phyloP scores from a whole-genome alignment of 1,140 invertebrate genomes.

The Hycleus phaleratus region DNA sequence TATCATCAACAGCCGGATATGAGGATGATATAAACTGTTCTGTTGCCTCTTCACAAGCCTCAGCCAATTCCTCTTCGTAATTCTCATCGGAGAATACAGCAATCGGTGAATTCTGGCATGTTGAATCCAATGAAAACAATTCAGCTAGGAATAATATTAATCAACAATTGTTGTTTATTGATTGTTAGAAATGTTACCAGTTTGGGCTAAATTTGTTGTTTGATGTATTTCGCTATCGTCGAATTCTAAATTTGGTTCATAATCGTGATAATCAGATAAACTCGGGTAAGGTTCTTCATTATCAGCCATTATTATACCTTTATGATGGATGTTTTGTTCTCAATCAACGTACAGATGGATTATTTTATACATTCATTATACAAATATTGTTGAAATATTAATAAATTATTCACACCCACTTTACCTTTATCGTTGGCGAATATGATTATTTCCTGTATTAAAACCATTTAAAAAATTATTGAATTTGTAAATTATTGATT shows the following conservation, averaged over 20 bases:
- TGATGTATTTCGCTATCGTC: slow-evolving; percentile 85
- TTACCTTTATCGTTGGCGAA: too few species aligned
- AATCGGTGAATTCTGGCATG: slow-evolving; percentile 36
- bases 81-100: slow-evolving; percentile 65
- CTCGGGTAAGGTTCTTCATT: slow-evolving; percentile 79
- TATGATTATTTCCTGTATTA: too few species aligned
- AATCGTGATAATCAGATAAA: slow-evolving; percentile 85
- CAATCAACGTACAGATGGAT: too few species aligned
- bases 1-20: slow-evolving; percentile 44
- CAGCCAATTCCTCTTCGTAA: slow-evolving; percentile 80
- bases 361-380: too few species aligned
- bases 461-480: too few species aligned
- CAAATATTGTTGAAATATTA: too few species aligned
- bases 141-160: slow-evolving; percentile 25
- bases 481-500: too few species aligned
- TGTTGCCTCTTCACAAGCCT: slow-evolving; percentile 33
- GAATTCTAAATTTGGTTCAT: slow-evolving; percentile 91
- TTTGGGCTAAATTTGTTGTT: slow-evolving; percentile 41
- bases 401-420: too few species aligned
- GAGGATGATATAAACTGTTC: slow-evolving; percentile 33
- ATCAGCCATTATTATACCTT: slow-evolving; percentile 36
- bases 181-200: slow-evolving; percentile 35
- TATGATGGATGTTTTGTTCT: too few species aligned
- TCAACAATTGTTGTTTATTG: background rate
- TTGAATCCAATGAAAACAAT: slow-evolving; percentile 36